Evolutionary conservation across 2,888 invertebrate species (phyloP), one percentile per base, ranked within the genome.

Genomic region (Quadriops clusia): DNA sequence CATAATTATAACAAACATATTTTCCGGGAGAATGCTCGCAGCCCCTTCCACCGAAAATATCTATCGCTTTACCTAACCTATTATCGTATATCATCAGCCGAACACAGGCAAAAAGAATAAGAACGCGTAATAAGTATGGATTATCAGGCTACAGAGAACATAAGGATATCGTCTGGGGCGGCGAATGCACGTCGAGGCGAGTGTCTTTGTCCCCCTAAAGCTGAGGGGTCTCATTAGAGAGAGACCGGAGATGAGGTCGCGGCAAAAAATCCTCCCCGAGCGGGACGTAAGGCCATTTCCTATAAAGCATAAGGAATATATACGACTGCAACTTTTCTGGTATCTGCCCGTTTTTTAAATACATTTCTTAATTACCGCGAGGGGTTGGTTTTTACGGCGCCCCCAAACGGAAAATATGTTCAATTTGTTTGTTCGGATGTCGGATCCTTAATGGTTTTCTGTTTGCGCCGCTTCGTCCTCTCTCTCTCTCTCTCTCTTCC

Each of bases 121-220:
- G 51, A 54, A 53, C 53, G 50, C 50, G 56, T 57, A 57, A 56
- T 57, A 58, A 56, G 55, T 58, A 58, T 57, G 58, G 58, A 58
- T 58, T 58, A 58, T 56, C 54, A 56, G 51, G 53, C 40, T 24
- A 38, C 34, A 38, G 46, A 45, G 49, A 50, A 49, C 49, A 45
- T 41, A 46, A 50, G 46, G 49, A 49, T 44, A 38, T 38, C 40
- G 45, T 45, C 40, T 42, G 36, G 20, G 14, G 3, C 28, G 27
- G 20, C 16, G 6, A 20, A 22, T 20, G 16, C 32, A 46, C 43
- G 45, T 42, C 35, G 28, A 27, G 14, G 21, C 13, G 28, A 32
- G 34, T 36, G 27, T 46, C 45, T 40, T 39, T 30, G 32, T 45
- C 40, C 26, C 29, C 29, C 41, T 9, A n/a, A n/a, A n/a, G n/a